These are phyloP conservation scores for Mormyrops attenuatus DNA, from an alignment of 2,797 vertebrate genomes.

Conservation along the genomic window DNA sequence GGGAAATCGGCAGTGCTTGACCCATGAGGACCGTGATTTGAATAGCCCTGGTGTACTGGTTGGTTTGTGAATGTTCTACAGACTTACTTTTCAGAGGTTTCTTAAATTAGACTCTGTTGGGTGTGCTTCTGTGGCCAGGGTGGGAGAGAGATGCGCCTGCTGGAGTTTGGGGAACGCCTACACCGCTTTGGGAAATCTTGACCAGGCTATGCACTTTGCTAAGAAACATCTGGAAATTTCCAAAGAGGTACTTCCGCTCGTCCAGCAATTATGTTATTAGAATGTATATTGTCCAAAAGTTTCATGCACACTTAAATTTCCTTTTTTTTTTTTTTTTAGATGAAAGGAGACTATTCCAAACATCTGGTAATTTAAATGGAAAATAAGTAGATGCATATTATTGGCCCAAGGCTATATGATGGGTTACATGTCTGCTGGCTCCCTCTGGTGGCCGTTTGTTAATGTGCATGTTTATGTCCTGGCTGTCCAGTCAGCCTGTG, in stretches of 20 bases:
- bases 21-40: too few species aligned
- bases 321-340: background rate
- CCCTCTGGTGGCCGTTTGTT: slow-evolving; percentile 40
- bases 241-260: slow-evolving; percentile 68
- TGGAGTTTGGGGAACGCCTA: slow-evolving; percentile 97
- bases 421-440: background rate
- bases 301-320: background rate
- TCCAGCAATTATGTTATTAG: background rate
- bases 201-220: slow-evolving; percentile 86
- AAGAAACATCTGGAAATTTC: slow-evolving; percentile 95
- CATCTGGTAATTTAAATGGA: background rate
- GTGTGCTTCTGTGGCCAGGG: slow-evolving; percentile 56
- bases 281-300: background rate
- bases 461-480: background rate
- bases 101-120: slow-evolving; percentile 28
- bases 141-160: slow-evolving; percentile 91
- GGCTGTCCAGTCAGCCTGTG: background rate
- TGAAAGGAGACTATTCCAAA: background rate
- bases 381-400: background rate
- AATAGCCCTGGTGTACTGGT: too few species aligned
- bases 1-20: too few species aligned
- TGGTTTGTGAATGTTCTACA: background rate
- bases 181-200: slow-evolving; percentile 88
- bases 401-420: background rate
- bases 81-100: slow-evolving; percentile 22